Evolutionary conservation across 64 coral and sea anemone genomes (phyloP), one percentile per base, ranked within the genome.

Genomic region (Dendrophyllia cribrosa): DNA sequence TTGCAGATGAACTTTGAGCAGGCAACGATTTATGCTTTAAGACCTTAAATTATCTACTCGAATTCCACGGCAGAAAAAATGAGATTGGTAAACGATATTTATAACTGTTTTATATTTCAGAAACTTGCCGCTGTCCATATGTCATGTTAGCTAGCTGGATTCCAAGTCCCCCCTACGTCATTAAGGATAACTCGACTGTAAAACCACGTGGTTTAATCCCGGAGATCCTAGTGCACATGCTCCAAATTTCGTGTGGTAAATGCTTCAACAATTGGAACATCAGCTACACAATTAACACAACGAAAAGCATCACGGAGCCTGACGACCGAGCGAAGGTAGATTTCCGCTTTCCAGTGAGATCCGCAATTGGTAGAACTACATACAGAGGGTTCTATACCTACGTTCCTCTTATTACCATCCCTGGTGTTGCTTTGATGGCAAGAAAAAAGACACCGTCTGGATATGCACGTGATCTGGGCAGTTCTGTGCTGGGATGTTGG

Each of bases 401-500:
- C 24, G 61, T 95, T 50, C 94, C 94, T 3, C 69, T 95, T 10
- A 47, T 95, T 7, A 85, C 90, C 12, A 75, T 95, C 9, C 94
- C 94, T 65, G 94, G 94, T 59, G 88, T 95, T 24, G 94, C 94
- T 14, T 56, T 91, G 21, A 47, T 95, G 43, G 88, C 94, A 16
- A 56, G 75, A 9, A 83, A 91, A 21, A 91, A 68, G 50, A 72
- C 89, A 45, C 73, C 75, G 3, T 66, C 83, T 16, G 89, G 20
- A 15, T 95, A 91, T 59, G 83, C 94, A 1, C 34, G 83, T 14
- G 78, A 91, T 9, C 52, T 95, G 9, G 68, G 74, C 0, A 58
- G 49, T 20, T 95, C 94, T 34, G 81, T 95, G 11, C 43, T 87
- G 22, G 20, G 58, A 0, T 91, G 82, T 19, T 95, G 73, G 93